Base-by-base conservation (phyloP, 2,797 vertebrate species). In the Anguilla obscura region DNA sequence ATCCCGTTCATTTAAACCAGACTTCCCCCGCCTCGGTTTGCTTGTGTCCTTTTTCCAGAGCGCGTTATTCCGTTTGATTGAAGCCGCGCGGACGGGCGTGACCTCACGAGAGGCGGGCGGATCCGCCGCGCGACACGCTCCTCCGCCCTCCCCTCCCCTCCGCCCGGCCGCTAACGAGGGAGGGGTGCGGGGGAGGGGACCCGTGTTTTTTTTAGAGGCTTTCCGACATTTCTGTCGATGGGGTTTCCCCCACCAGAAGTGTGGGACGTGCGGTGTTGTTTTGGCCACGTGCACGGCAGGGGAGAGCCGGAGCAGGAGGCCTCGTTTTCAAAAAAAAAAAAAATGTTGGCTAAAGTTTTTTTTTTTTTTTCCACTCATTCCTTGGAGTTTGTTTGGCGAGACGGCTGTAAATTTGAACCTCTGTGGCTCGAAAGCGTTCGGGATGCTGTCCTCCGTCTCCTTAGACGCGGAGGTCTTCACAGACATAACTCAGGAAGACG, bases 1-100 rank as follows among this genome's bases (percentile, higher is more conserved):
- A 86, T 74, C 85, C 50, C 79, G 82, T 87, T 90, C 87, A 86
- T 89, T 90, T 87, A 91, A 58, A 79, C 56, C 85, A 85, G 79
- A 79, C 21, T 86, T 21, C 83, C 48, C 50, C 58, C 40, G 80
- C 48, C 74, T 88, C 30, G 36, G 33, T 71, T 52, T 88, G 30
- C 36, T 83, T 84, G 80, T 60, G 18, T 86, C 60, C 40, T 45
- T 6, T 66, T 63, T 63, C 27, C 56, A 45, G 2, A 48, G 7
- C 7, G 36, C 36, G 40, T 63, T 86, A 40, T 14, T 86, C 0
- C 30, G 3, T 5, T 45, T 63, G 12, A 86, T 63, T 69, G 16
- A 69, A 86, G 48, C 18, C 60, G 18, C 14, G 40, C 14, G 85
- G 60, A 45, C n/a, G 12, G 54, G 10, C n/a, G 9, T 54, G 54